These are phyloP conservation scores for Rhagoletis zephyria DNA, from an alignment of 1,140 invertebrate genomes.

Conservation along the genomic window DNA sequence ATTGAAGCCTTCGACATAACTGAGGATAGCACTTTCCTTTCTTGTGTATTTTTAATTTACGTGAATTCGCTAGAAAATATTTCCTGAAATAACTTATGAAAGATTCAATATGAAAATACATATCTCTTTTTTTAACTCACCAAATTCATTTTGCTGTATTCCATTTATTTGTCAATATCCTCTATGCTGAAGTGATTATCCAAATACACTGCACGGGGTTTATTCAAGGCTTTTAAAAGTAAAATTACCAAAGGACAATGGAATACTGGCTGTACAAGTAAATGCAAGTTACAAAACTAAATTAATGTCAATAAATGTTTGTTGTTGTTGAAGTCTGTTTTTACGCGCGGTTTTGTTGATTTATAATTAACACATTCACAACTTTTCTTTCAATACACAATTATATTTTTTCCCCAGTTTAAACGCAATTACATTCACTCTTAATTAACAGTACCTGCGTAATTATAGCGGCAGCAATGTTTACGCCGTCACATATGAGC, in stretches of 20 bases:
- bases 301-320: background rate
- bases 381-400: conserved; percentile 9
- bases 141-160: background rate
- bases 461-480: background rate
- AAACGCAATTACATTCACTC: background rate
- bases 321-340: background rate
- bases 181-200: background rate
- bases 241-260: background rate
- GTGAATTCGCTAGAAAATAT: too few species aligned
- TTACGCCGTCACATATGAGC: background rate
- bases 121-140: conserved; percentile 1
- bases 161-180: background rate
- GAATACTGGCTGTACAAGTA: too few species aligned
- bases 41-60: too few species aligned
- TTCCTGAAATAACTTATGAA: too few species aligned
- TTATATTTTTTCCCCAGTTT: background rate
- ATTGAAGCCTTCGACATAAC: too few species aligned
- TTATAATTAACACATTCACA: background rate
- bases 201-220: background rate
- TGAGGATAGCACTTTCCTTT: too few species aligned
- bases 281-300: background rate
- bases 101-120: too few species aligned
- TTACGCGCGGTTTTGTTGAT: background rate
- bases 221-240: background rate
- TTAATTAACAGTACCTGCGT: background rate